Conservation (phyloP, 2,888 invertebrate species). For the Drosophila atripex region DNA sequence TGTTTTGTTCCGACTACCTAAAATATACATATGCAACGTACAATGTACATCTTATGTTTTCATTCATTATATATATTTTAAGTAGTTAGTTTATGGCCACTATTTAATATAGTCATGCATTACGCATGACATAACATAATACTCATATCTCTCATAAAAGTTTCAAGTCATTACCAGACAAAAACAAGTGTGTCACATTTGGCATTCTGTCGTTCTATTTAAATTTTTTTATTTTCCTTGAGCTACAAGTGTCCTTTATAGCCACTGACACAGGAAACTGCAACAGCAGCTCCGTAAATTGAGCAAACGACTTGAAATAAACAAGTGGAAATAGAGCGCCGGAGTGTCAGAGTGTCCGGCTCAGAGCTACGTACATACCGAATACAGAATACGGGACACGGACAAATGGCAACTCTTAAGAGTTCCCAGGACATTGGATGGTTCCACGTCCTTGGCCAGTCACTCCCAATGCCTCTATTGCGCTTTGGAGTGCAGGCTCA, state of each 20-base stretch:
- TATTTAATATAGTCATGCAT: too few species aligned
- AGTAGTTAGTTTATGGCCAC: too few species aligned
- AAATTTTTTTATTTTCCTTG: constrained; percentile 12
- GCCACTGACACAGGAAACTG: constrained; percentile 22
- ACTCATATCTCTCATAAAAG: too few species aligned
- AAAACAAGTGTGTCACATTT: constrained; percentile 9
- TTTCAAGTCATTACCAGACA: constrained; percentile 3
- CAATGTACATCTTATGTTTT: not conserved
- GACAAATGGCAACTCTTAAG: constrained; percentile 26
- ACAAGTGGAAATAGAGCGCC: constrained; percentile 39
- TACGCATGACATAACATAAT: too few species aligned
- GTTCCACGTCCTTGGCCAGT: constrained; percentile 8
- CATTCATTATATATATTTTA: not conserved
- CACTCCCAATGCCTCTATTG: constrained; percentile 4
- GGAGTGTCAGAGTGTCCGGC: constrained; percentile 24
- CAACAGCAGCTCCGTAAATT: constrained; percentile 51
- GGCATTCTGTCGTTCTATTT: not conserved
- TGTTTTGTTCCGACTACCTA: not conserved
- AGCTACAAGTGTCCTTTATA: constrained; percentile 44
- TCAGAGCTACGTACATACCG: constrained; percentile 27
- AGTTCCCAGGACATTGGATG: constrained; percentile 8
- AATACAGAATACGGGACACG: constrained; percentile 6
- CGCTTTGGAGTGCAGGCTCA: not conserved
- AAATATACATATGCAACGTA: too few species aligned
- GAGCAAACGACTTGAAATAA: constrained; percentile 45